Evolutionary conservation across 2,888 invertebrate genomes (phyloP).

Genomic region (Dasypogon diadema): DNA sequence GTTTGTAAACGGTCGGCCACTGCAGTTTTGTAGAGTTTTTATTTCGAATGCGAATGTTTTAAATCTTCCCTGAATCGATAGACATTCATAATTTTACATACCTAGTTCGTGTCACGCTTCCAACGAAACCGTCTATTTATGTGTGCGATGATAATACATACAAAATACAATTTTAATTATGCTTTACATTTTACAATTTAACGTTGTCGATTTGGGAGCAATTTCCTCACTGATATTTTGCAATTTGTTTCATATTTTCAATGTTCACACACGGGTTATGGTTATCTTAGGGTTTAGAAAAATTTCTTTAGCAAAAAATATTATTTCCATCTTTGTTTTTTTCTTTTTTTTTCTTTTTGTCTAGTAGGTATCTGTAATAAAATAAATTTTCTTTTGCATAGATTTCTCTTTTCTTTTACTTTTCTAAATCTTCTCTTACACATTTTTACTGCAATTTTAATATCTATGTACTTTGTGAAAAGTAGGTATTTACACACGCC

Average conservation of each 20-base stretch:
- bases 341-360: conserved; percentile 8
- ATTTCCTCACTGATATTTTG: not conserved
- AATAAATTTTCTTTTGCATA: conserved; percentile 29
- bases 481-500: conserved; percentile 44
- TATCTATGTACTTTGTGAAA: conserved; percentile 40
- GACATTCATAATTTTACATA: not conserved
- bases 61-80: not conserved
- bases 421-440: not conserved
- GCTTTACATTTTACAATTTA: not conserved
- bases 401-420: conserved; percentile 32
- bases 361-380: conserved; percentile 36
- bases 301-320: conserved; percentile 48
- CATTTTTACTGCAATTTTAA: conserved; percentile 44
- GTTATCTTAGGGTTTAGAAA: conserved; percentile 35
- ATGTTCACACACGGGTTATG: not conserved
- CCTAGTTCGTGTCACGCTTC: not conserved
- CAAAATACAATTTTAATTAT: not conserved
- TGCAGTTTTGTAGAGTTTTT: not conserved
- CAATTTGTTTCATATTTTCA: not conserved
- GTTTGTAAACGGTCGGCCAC: conserved; percentile 43
- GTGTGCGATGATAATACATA: conserved; percentile 17
- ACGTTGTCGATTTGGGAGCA: conserved; percentile 30
- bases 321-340: conserved; percentile 43
- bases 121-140: conserved; percentile 41
- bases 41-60: not conserved